These are phyloP conservation scores for Sinocyclocheilus anophthalmus DNA, from an alignment of 2,113 vertebrate species.

Conservation along the genomic window DNA sequence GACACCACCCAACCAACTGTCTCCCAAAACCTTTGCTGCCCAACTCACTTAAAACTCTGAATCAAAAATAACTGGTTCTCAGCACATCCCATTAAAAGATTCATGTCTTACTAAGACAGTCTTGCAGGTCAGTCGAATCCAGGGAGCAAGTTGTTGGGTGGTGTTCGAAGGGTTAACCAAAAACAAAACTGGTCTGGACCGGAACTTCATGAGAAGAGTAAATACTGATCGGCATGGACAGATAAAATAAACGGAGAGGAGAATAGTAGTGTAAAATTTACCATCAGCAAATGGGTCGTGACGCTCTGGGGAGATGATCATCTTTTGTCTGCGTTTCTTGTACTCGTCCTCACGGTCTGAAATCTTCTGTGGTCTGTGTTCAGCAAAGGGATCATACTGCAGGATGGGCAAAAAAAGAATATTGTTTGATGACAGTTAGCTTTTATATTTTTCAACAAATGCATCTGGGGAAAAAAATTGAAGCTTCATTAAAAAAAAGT, in stretches of 20 bases:
- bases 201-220: conserved; percentile 32
- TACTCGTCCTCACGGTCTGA: conserved; percentile 97
- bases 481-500: neutral
- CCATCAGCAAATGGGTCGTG: conserved; percentile 99
- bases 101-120: neutral
- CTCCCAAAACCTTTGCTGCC: conserved; percentile 53
- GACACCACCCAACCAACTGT: conserved; percentile 67
- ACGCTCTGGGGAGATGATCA: conserved; percentile 99
- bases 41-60: conserved; percentile 2
- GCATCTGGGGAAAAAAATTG: neutral
- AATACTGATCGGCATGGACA: conserved; percentile 40
- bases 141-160: conserved; percentile 73
- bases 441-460: neutral
- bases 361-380: conserved; percentile 94
- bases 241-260: conserved; percentile 41
- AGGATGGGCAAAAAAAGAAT: conserved; percentile 18
- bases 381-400: conserved; percentile 97
- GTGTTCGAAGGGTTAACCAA: conserved; percentile 77
- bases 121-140: conserved; percentile 49
- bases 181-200: conserved; percentile 59
- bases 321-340: conserved; percentile 92
- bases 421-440: neutral
- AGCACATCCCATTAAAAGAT: neutral
- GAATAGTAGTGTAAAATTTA: conserved; percentile 75
- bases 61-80: neutral